Conservation (phyloP, 2,888 invertebrate species). For the Macrophya annulata region DNA sequence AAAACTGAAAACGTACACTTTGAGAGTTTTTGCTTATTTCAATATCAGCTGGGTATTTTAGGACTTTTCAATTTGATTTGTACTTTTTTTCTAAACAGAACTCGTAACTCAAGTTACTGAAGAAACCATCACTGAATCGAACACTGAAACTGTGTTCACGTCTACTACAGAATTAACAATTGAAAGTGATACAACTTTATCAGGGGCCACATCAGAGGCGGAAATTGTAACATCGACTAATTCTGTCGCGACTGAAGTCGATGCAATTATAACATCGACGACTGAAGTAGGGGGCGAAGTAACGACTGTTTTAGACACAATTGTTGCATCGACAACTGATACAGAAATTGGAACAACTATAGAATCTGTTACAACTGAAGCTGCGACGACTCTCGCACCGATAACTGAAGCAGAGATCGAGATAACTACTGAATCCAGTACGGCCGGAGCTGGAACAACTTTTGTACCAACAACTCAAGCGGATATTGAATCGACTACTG, state of each 20-base stretch:
- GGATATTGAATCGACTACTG: background rate
- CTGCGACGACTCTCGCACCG: background rate
- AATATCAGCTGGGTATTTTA: background rate
- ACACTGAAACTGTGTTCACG: background rate
- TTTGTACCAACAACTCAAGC: background rate
- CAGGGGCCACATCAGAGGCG: background rate
- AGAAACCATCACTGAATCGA: background rate
- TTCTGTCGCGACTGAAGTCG: background rate
- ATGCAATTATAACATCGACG: background rate
- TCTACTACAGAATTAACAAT: background rate
- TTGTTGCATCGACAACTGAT: background rate
- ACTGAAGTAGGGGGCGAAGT: background rate
- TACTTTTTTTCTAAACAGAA: background rate
- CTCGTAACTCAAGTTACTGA: background rate
- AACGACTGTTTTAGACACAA: background rate
- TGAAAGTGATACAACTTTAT: background rate
- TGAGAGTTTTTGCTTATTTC: background rate
- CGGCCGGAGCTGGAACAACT: background rate
- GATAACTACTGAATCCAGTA: background rate
- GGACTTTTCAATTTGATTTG: background rate
- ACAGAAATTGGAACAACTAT: background rate
- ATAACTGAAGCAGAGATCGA: background rate
- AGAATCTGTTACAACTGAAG: background rate
- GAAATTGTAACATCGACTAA: slow-evolving; percentile 2
- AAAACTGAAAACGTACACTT: background rate